Conservation (phyloP, 30 jellyfish, hydroid and myxozoan genomes). For the Morbakka virulenta region DNA sequence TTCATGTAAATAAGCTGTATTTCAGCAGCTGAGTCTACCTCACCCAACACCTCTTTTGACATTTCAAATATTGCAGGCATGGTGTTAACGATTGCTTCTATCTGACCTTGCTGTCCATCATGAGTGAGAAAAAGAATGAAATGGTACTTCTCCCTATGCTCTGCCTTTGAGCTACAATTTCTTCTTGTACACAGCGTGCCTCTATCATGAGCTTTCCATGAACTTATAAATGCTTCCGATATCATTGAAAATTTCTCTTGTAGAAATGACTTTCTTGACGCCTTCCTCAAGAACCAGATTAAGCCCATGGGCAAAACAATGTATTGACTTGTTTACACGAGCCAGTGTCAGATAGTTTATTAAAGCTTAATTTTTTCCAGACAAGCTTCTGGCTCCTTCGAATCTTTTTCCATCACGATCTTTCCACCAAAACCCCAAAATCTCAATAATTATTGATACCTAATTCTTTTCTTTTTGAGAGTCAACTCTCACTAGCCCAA, state of each 20-base stretch:
- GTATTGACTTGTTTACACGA: not conserved
- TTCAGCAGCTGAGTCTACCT: not conserved
- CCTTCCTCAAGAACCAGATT: not conserved
- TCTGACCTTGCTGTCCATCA: not conserved
- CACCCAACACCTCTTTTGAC: not conserved
- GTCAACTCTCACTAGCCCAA: constrained; percentile 2
- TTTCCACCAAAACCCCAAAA: constrained; percentile 17
- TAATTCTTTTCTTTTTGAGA: not conserved
- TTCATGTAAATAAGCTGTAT: not conserved
- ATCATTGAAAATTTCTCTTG: not conserved
- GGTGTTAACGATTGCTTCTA: not conserved
- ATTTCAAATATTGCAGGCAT: not conserved
- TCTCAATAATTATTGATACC: constrained; percentile 13
- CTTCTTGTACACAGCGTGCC: not conserved
- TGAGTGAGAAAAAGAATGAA: not conserved
- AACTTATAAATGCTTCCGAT: not conserved
- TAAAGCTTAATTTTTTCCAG: too few species aligned
- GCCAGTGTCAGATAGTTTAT: too few species aligned
- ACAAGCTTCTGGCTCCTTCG: not conserved
- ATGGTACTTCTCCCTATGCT: not conserved
- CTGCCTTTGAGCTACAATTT: not conserved
- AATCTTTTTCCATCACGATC: constrained; percentile 28
- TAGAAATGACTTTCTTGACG: not conserved
- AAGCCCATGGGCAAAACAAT: not conserved
- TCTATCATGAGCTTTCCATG: not conserved